Evolutionary conservation across 2,888 invertebrate species (phyloP), one percentile per base, ranked within the genome.

Genomic region (Lathronympha strigana): DNA sequence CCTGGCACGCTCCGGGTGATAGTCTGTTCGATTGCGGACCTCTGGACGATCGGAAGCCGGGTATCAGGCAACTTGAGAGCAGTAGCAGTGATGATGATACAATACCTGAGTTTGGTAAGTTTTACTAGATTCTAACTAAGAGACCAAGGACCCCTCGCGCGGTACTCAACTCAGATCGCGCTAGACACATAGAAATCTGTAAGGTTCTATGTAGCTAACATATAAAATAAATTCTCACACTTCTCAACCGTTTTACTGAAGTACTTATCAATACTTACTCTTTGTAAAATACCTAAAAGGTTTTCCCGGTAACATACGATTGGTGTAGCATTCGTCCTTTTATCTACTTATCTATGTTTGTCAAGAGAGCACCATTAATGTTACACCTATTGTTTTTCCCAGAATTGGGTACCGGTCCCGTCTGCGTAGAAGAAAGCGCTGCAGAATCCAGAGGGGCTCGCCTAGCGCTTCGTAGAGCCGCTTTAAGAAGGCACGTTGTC

Each of bases 1-100:
- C 79, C 49, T 93, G 93, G 93, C 92, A 92, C 61, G 92, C 93
- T 2, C 93, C 93, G 0, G 92, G 90, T 5, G 86, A 91, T 19
- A 86, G 85, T 13, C 76, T 92, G 63, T 92, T 91, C 68, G 83
- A 88, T 51, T 92, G 90, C 68, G 90, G 89, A 2, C 88, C 92
- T 0, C 71, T 92, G 9, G 83, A 84, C 28, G 83, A 82, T 55
- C 75, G 71, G 50, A 82, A 78, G 60, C 79, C 78, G 1, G 73
- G 80, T 13, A 86, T 85, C 69, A 79, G 81, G 68, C 80, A 80
- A 23, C 55, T 86, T 0, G 91, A 90, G 38, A 87, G 83, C 68
- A 90, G 88, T 70, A 90, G 90, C 73, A 89, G 89, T 61, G 92
- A 92, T 74, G 91, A 91, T 69, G 92, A 91, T 68, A 81, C 81